Evolutionary conservation across 2,113 vertebrate species (phyloP).

Genomic region (Notiomystis cincta): DNA sequence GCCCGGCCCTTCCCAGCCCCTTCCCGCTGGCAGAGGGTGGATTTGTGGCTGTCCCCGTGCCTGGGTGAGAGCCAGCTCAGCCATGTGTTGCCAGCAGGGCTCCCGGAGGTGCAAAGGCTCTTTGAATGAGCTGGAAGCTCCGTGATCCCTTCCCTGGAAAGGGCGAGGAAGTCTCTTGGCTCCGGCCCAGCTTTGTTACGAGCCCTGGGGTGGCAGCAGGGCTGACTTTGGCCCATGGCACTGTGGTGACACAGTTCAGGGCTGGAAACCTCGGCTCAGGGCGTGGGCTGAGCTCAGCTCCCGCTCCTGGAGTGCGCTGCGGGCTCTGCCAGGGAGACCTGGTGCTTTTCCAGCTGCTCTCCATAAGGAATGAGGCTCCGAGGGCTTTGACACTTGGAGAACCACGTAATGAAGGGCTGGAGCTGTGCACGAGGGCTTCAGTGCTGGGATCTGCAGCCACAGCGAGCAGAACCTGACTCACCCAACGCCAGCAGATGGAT

Average conservation of each 20-base stretch:
- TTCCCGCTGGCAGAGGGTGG: background rate
- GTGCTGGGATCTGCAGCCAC: background rate
- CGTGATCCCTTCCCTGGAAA: background rate
- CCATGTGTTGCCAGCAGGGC: background rate
- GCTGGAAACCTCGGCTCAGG: background rate
- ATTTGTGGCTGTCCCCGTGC: background rate
- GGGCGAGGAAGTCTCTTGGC: background rate
- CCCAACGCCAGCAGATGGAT: background rate
- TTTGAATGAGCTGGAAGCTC: background rate
- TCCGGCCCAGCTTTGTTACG: background rate
- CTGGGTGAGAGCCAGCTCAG: conserved; percentile 1
- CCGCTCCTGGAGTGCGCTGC: background rate
- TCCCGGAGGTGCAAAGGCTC: conserved; percentile 2
- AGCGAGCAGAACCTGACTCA: background rate
- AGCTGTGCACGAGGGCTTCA: background rate
- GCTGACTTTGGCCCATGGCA: conserved; percentile 2
- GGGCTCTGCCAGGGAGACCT: conserved; percentile 22
- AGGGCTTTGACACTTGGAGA: conserved; percentile 32
- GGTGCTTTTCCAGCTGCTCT: conserved; percentile 36
- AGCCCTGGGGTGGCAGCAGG: background rate
- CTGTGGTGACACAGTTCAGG: background rate
- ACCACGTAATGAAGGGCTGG: background rate
- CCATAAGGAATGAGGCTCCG: background rate
- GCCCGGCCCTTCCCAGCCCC: background rate
- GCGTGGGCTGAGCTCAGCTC: background rate